Conservation (phyloP, 2,888 invertebrate genomes). For the Leptopilina drosophilae region DNA sequence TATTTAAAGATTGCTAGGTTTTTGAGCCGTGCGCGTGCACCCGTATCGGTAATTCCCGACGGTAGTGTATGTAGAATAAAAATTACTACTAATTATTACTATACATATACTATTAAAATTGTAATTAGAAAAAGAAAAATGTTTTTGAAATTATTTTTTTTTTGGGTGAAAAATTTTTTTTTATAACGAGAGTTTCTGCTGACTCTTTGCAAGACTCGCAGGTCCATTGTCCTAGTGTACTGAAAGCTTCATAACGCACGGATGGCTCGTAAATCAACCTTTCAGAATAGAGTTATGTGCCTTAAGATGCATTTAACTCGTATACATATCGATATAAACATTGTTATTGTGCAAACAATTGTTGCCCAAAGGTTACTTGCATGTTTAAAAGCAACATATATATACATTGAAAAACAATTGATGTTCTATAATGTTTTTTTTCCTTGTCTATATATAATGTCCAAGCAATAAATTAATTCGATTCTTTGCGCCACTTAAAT, state of each 20-base stretch:
- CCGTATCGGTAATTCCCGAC: too few species aligned
- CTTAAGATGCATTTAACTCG: constrained; percentile 8
- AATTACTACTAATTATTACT: too few species aligned
- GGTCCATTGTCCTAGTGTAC: constrained; percentile 36
- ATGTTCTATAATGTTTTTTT: not conserved
- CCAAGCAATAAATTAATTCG: constrained; percentile 9
- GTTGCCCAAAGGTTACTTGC: constrained; percentile 38
- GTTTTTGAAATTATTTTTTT: not conserved
- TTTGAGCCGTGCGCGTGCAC: too few species aligned
- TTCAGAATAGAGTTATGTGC: constrained; percentile 35
- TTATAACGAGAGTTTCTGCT: not conserved
- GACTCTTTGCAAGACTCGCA: not conserved
- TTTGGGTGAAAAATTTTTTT: not conserved
- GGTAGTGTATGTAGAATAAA: too few species aligned
- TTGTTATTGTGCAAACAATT: constrained; percentile 37
- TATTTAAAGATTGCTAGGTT: too few species aligned
- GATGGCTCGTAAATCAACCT: constrained; percentile 32
- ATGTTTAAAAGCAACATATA: not conserved
- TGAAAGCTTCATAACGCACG: constrained; percentile 39
- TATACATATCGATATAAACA: constrained; percentile 33
- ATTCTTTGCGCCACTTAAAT: not conserved
- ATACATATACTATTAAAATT: too few species aligned
- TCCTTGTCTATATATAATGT: not conserved
- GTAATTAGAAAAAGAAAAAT: too few species aligned
- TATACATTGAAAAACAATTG: constrained; percentile 14